phyloP scores from a whole-genome alignment of 2,113 vertebrate species.

The Helogale parvula region DNA sequence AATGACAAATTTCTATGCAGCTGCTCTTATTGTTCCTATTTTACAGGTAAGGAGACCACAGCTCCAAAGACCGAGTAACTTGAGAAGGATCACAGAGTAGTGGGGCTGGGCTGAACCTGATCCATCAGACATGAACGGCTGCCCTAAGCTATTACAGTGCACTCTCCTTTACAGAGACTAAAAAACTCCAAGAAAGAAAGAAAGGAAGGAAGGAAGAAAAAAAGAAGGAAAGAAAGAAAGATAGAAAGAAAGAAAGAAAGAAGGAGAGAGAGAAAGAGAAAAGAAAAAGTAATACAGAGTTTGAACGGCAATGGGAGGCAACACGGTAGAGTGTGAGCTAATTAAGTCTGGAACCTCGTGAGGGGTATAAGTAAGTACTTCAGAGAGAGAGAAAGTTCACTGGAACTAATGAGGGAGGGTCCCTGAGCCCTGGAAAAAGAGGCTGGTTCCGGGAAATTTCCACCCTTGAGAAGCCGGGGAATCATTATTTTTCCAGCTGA shows the following conservation, averaged over 20 bases:
- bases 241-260: not conserved
- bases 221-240: not conserved
- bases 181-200: not conserved
- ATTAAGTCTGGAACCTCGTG: not conserved
- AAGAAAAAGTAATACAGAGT: not conserved
- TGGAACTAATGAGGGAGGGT: conserved; percentile 29
- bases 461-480: conserved; percentile 49
- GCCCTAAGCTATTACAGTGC: not conserved
- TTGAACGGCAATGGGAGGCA: not conserved
- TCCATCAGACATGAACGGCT: not conserved
- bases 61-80: not conserved
- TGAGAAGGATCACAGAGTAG: not conserved
- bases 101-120: not conserved
- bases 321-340: not conserved
- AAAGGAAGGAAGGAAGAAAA: too few species aligned
- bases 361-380: conserved; percentile 20
- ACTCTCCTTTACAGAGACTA: not conserved
- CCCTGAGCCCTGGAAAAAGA: not conserved
- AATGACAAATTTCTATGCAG: not conserved
- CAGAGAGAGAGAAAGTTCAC: conserved; percentile 12
- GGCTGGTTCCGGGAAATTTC: conserved; percentile 57
- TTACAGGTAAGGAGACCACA: not conserved
- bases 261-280: not conserved
- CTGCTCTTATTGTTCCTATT: not conserved
- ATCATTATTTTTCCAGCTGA: conserved; percentile 63